These are phyloP conservation scores for Cantharis lateralis DNA, from an alignment of 2,888 invertebrate species.

Conservation along the genomic window DNA sequence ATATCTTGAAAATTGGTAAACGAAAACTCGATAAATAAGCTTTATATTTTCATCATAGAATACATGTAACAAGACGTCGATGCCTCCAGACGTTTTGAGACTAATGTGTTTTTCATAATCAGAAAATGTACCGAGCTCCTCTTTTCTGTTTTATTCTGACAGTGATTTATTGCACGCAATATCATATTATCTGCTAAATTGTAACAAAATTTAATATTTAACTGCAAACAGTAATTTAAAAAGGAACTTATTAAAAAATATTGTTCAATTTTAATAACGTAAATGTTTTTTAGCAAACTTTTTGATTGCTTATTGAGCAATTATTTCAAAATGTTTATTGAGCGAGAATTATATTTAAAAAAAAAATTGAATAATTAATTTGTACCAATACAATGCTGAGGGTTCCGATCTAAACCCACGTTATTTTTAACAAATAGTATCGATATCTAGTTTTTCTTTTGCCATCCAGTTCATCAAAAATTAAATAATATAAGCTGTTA, in stretches of 20 bases:
- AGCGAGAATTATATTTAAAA: too few relatives aligned
- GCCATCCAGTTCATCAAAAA: too few relatives aligned
- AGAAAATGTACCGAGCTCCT: constrained; percentile 6
- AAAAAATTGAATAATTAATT: too few relatives aligned
- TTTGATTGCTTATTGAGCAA: background rate
- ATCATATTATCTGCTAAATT: background rate
- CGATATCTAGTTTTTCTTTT: too few relatives aligned
- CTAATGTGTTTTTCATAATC: constrained; percentile 20
- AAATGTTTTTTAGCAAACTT: background rate
- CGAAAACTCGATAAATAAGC: constrained; percentile 26
- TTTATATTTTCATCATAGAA: constrained; percentile 24
- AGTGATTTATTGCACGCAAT: constrained; percentile 9
- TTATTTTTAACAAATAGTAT: too few relatives aligned
- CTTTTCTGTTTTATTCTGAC: background rate
- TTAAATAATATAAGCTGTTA: too few relatives aligned
- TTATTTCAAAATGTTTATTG: background rate
- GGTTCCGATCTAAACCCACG: too few relatives aligned
- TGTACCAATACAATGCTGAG: too few relatives aligned
- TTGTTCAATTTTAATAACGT: background rate
- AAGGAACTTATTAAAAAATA: background rate
- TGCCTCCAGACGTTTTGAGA: constrained; percentile 12
- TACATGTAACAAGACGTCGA: constrained; percentile 6
- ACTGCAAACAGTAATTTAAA: background rate
- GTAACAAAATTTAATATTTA: background rate
- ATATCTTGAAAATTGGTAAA: constrained; percentile 27